Base-by-base conservation (phyloP, 64 coral and sea anemone species). In the Actinia tenebrosa region DNA sequence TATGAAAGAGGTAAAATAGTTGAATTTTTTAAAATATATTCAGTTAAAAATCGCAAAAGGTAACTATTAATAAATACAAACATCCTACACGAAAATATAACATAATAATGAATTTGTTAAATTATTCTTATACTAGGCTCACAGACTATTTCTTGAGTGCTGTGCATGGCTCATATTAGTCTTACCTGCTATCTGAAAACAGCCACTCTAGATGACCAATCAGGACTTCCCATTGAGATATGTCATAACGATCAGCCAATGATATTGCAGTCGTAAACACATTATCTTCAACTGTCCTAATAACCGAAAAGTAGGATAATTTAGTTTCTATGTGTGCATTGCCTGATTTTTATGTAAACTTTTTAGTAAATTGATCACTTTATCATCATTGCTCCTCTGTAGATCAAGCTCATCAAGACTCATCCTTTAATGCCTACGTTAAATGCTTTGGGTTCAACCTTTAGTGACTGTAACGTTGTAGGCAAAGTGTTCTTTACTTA, bases 131-230 rank as follows among this genome's bases (percentile, higher is more conserved):
- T 20, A 77, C 16, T 5, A 42, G 3, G 45, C 23, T 50, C 45
- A 10, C 22, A 86, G 18, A 42, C 11, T 6, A 44, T 66, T 26
- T 77, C 45, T 77, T 53, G 3, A 53, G 17, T 53, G 17, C 30
- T 81, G 45, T 27, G 30, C 30, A 37, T 37, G 53, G 17, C 63
- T 17, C 30, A 26, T 53, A 20, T 22, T 54, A 4, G 53, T 15
- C 93, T 88, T 92, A 99, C 97, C 89, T 91, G 53, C 88, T 86
- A 47, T 99, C 97, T 17, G 86, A 87, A n/a, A 99, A 99, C 52
- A 99, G 93, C 86, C 91, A 95, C 59, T 99, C 97, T 4, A 99
- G 58, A 87, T 99, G 97, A 19, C 92, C 89, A 90, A 99, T 99
- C 15, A 95, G 53, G 81, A 99, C 91, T 22, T 95, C 92, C 97